Evolutionary conservation across 1,140 invertebrate genomes (phyloP).

Genomic region (Drosophila tsacasi): DNA sequence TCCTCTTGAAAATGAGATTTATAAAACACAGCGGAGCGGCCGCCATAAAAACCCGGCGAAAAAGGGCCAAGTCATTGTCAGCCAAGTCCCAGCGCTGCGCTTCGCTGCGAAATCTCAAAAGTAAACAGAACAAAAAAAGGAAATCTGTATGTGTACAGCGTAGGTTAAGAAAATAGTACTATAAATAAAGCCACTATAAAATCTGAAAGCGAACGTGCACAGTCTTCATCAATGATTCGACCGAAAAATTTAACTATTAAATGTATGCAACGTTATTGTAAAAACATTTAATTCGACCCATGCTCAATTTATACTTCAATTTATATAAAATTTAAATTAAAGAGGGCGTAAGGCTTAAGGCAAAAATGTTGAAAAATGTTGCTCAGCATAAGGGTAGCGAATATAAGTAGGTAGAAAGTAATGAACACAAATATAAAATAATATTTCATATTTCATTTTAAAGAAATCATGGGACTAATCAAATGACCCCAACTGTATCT

Average conservation of each 20-base stretch:
- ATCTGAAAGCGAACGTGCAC: neutral
- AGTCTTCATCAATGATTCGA: neutral
- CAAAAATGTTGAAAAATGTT: neutral
- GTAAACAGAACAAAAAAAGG: constrained; percentile 70
- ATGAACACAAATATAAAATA: no score
- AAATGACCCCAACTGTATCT: constrained; percentile 4
- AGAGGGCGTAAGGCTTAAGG: neutral
- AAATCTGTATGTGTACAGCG: constrained; percentile 15
- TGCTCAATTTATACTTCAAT: neutral
- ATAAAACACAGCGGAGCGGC: constrained; percentile 72
- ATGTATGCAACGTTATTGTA: neutral
- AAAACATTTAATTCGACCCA: neutral
- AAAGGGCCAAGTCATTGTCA: constrained; percentile 81
- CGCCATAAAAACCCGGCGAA: constrained; percentile 41
- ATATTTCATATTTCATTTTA: neutral
- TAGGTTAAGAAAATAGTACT: constrained; percentile 6
- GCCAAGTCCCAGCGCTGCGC: constrained; percentile 59
- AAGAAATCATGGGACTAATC: neutral
- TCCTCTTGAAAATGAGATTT: constrained; percentile 82
- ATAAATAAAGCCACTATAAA: neutral
- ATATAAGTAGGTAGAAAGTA: no score
- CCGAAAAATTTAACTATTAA: neutral
- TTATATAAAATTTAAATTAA: neutral
- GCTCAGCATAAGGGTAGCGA: no score
- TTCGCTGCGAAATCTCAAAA: constrained; percentile 76